Evolutionary conservation across 2,888 invertebrate species (phyloP), one percentile per base, ranked within the genome.

Genomic region (Hirtodrosophila duncani): DNA sequence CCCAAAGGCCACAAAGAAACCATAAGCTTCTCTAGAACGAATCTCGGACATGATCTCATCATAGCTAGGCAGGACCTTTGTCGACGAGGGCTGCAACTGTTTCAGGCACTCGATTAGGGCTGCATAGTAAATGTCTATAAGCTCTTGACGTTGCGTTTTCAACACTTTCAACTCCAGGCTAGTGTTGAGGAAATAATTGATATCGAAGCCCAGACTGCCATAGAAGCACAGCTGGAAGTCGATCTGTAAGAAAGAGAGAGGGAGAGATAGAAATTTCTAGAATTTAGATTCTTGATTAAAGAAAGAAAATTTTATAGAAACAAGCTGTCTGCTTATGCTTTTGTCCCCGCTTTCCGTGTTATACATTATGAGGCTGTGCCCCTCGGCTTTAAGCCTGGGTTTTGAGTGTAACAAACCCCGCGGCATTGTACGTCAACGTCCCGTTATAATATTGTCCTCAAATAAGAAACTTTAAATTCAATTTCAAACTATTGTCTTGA

Each of bases 181-280:
- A 3, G 87, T 87, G 17, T 83, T 83, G 0, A 87, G 56, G 26
- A 87, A 87, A 49, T 87, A 87, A 33, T 87, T 87, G 2, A 87
- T 49, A 62, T 87, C 87, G 9, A 86, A 83, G 2, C 87, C 87
- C 4, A 83, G 77, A 37, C 85, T 86, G n/a, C 83, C 80, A 31
- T 83, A 86, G 39, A 81, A 86, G 21, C 84, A 80, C 24, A 87
- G 67, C 58, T 87, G 87, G 27, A 86, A 87, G 50, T 87, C 87
- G 24, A 87, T 85, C 86, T 86, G 44, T 1, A 11, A 29, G 3
- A 11, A 10, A 6, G 2, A 1, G 13, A n/a, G 26, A 1, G 18
- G 13, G 10, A 18, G 6, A 26, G 4, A 26, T 10, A 10, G 5
- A 17, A 5, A 29, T 4, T 1, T n/a, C 4, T n/a, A n/a, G n/a